Conservation (phyloP, 2,113 vertebrate genomes). For the Rhineura floridana region DNA sequence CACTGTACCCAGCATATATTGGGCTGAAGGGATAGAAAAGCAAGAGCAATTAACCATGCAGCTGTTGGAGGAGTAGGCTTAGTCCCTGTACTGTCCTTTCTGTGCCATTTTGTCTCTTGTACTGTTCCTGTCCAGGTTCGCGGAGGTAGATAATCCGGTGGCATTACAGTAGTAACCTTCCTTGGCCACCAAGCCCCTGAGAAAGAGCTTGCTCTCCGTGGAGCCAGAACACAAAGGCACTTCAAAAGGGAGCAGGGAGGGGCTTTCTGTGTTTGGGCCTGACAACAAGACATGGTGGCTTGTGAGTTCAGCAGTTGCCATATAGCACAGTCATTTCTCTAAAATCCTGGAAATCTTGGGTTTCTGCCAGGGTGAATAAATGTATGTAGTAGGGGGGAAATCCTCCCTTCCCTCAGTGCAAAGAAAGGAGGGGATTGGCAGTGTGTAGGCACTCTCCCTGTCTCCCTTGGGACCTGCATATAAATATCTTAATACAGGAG, state of each 20-base stretch:
- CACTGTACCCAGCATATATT: too few species aligned
- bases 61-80: neutral
- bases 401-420: neutral
- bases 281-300: neutral
- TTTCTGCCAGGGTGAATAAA: neutral
- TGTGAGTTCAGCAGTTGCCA: neutral
- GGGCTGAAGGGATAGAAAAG: too few species aligned
- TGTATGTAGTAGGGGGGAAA: neutral
- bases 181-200: neutral
- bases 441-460: neutral
- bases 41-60: neutral
- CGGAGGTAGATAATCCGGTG: neutral
- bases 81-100: neutral
- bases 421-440: constrained; percentile 34
- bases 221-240: constrained; percentile 22
- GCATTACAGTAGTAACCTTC: constrained; percentile 10
- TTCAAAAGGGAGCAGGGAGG: constrained; percentile 21
- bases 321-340: neutral
- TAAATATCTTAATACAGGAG: neutral
- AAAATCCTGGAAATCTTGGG: neutral
- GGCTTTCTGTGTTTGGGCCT: constrained; percentile 3
- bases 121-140: neutral
- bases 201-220: constrained; percentile 4
- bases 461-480: neutral
- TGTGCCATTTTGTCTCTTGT: neutral